A percentile compares a stretch with the other conserved stretches of the same genome.
Conservation (phyloP, 2,113 vertebrate species). For the Suncus etruscus region DNA sequence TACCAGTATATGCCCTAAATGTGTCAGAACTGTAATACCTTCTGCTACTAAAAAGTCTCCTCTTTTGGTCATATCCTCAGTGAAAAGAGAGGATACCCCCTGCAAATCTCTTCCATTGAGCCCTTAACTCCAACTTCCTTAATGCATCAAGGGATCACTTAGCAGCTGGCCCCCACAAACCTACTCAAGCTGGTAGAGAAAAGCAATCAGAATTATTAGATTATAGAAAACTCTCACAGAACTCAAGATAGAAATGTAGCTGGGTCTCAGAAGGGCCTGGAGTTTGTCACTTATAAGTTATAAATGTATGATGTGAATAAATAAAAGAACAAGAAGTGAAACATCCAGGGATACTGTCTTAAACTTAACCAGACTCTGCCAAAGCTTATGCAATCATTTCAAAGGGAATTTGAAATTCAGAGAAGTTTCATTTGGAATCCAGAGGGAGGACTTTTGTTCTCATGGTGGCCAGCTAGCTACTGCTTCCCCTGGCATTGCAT, state of each 20-base stretch:
- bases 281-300: neutral
- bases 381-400: slow-evolving; percentile 25
- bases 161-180: neutral
- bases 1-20: neutral
- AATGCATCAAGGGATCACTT: slow-evolving; percentile 21
- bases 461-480: neutral
- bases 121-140: neutral
- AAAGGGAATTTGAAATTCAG: neutral
- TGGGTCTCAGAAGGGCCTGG: neutral
- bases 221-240: neutral
- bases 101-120: neutral
- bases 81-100: neutral
- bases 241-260: neutral
- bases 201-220: neutral
- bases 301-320: neutral
- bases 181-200: neutral
- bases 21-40: neutral
- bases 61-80: neutral
- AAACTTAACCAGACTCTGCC: neutral
- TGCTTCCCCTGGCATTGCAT: neutral
- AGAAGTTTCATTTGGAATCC: neutral
- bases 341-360: neutral
- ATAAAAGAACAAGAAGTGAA: neutral
- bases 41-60: neutral
- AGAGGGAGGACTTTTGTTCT: neutral